Evolutionary conservation across 2,888 invertebrate species (phyloP).

Genomic region (Mactromeris polynyma): DNA sequence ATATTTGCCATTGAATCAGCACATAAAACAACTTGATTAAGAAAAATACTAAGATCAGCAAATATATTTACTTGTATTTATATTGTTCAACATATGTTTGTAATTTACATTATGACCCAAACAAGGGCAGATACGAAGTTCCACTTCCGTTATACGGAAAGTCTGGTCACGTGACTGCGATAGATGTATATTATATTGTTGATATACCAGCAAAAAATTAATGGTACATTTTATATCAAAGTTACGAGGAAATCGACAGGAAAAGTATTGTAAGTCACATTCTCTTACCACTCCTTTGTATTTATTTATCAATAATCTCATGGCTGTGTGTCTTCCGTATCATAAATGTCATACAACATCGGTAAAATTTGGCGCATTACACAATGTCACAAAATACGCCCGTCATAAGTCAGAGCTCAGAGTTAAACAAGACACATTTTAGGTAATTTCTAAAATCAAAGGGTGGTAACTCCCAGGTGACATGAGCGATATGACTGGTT

Average conservation of each 20-base stretch:
- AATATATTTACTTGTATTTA: background rate
- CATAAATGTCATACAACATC: background rate
- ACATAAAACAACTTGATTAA: background rate
- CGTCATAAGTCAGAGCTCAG: too few species aligned
- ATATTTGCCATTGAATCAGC: too few species aligned
- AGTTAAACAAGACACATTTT: too few species aligned
- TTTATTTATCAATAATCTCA: background rate
- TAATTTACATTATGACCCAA: conserved; percentile 70
- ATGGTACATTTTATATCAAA: conserved; percentile 67
- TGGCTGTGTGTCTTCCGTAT: background rate
- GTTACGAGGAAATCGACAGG: conserved; percentile 77
- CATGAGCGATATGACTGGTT: too few species aligned
- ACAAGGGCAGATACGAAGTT: conserved; percentile 82
- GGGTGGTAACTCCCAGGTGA: too few species aligned
- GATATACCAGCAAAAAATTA: conserved; percentile 49
- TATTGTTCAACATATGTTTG: background rate
- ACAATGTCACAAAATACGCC: too few species aligned
- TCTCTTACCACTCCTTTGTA: too few species aligned
- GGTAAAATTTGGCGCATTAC: too few species aligned
- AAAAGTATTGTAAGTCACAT: conserved; percentile 72
- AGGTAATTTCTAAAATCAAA: too few species aligned
- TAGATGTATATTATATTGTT: conserved; percentile 47
- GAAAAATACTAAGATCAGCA: background rate
- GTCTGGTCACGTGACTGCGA: background rate
- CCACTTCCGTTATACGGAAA: conserved; percentile 72